Conservation (phyloP, 2,113 vertebrate genomes). For the Tautogolabrus adspersus region DNA sequence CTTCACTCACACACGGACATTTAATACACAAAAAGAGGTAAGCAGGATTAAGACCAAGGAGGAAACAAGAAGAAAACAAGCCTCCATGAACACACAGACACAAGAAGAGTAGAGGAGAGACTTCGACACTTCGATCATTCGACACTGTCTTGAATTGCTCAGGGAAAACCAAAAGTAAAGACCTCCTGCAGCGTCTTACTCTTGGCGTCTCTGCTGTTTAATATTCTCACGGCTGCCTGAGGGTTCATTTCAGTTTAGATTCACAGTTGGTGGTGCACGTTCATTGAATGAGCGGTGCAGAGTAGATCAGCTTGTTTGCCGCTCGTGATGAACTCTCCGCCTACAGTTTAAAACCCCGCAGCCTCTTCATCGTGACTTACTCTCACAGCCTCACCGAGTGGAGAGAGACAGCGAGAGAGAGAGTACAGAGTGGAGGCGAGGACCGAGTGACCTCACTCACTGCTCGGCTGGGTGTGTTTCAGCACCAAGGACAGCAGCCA, state of each 20-base stretch:
- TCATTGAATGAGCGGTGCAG: background rate
- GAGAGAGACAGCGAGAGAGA: background rate
- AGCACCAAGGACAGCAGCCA: slow-evolving; percentile 57
- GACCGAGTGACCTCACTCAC: background rate
- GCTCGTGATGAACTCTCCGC: slow-evolving; percentile 17
- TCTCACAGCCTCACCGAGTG: background rate
- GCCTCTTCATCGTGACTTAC: slow-evolving; percentile 19
- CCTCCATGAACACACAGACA: background rate
- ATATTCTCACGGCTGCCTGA: background rate
- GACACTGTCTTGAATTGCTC: background rate
- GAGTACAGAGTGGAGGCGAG: slow-evolving; percentile 9
- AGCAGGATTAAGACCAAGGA: background rate
- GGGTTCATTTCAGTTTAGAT: background rate
- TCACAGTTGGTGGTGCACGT: background rate
- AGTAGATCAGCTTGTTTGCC: background rate
- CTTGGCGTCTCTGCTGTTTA: background rate
- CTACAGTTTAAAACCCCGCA: slow-evolving; percentile 21
- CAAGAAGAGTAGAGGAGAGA: background rate
- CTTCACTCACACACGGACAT: background rate
- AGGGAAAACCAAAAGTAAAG: background rate
- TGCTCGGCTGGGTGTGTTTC: slow-evolving; percentile 28
- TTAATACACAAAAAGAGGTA: background rate
- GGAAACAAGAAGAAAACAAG: background rate
- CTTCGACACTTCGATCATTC: too few relatives aligned
- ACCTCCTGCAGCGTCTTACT: background rate